Conservation (phyloP, 2,797 vertebrate genomes). For the Bovichtus variegatus region DNA sequence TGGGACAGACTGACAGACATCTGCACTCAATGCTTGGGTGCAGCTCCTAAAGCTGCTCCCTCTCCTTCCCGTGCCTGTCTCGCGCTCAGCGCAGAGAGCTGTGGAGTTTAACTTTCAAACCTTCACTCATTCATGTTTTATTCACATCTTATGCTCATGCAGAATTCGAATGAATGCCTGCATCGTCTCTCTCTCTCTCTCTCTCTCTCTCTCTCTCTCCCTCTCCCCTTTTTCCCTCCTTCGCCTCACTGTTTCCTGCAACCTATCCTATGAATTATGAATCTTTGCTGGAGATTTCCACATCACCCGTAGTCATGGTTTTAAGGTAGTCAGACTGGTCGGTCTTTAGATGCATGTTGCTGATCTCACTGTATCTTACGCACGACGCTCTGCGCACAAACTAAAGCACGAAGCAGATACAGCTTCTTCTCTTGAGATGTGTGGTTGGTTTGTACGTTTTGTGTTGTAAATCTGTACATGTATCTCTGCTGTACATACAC, state of each 20-base stretch:
- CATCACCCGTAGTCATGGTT: conserved; percentile 46
- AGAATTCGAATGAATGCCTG: conserved; percentile 73
- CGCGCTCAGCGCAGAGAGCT: conserved; percentile 63
- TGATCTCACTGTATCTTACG: conserved; percentile 16
- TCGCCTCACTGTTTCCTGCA: conserved; percentile 72
- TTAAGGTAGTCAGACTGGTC: conserved; percentile 22
- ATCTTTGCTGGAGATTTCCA: conserved; percentile 74
- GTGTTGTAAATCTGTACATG: conserved; percentile 9
- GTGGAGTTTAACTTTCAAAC: conserved; percentile 79
- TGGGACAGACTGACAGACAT: conserved; percentile 80
- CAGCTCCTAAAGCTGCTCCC: conserved; percentile 63
- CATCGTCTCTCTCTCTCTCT: conserved; percentile 33
- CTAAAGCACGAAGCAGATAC: background rate
- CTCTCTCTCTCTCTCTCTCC: background rate
- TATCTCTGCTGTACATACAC: conserved; percentile 16
- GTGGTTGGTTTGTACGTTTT: conserved; percentile 2
- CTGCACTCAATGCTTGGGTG: conserved; percentile 79
- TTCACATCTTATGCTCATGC: conserved; percentile 80
- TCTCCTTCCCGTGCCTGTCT: conserved; percentile 36
- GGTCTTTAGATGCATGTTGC: conserved; percentile 14
- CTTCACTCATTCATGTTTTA: conserved; percentile 85
- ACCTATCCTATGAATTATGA: conserved; percentile 79
- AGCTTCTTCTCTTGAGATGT: background rate
- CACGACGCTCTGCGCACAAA: background rate
- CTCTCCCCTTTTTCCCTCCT: conserved; percentile 36